Percentiles rank a stretch among this genome's conserved stretches.
Conservation (phyloP, 2,113 vertebrate genomes). For the Dicaeum eximium region DNA sequence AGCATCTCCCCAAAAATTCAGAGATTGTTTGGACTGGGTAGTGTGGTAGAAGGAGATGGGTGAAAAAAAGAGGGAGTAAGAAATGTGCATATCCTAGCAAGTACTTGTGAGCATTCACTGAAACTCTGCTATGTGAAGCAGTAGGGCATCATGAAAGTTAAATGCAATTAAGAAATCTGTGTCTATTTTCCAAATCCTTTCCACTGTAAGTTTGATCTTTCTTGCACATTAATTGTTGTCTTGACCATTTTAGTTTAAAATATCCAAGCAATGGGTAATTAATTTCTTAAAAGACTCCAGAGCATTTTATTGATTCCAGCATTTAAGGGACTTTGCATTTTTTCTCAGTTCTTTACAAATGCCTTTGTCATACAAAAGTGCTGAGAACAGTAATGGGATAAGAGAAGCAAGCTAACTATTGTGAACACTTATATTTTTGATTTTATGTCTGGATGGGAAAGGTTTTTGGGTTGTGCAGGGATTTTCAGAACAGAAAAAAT, state of each 20-base stretch:
- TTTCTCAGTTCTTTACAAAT: not conserved
- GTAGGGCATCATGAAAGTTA: not conserved
- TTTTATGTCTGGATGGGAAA: not conserved
- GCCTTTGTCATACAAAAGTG: not conserved
- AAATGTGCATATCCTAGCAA: not conserved
- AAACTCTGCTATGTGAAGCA: not conserved
- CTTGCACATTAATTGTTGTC: not conserved
- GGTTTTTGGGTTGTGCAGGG: not conserved
- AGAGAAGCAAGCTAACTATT: not conserved
- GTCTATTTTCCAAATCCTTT: constrained; percentile 4
- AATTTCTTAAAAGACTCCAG: not conserved
- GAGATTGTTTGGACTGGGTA: not conserved
- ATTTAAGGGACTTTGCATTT: not conserved
- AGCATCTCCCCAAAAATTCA: not conserved
- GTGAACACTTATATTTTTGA: not conserved
- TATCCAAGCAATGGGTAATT: not conserved
- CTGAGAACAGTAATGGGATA: not conserved
- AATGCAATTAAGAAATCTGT: not conserved
- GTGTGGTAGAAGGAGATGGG: not conserved
- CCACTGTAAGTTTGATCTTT: not conserved
- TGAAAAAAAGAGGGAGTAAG: not conserved
- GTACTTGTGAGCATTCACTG: not conserved
- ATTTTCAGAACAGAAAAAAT: not conserved
- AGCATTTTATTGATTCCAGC: not conserved
- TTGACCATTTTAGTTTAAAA: constrained; percentile 12